Conservation (phyloP, 2,797 vertebrate genomes). For the Cynodonichthys magdalenae region DNA sequence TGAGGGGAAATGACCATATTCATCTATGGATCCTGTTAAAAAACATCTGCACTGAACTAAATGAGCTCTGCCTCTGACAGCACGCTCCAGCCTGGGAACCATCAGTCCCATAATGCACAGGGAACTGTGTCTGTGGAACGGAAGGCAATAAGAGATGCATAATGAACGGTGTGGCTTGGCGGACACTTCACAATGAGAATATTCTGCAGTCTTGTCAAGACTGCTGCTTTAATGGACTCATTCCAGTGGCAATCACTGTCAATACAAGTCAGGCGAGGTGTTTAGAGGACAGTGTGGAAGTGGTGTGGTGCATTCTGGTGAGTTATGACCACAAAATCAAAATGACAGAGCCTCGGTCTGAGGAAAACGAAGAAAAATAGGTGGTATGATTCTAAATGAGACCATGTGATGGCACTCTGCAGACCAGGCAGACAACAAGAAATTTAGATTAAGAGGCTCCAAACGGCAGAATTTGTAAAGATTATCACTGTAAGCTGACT, state of each 20-base stretch:
- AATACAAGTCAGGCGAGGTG: constrained; percentile 86
- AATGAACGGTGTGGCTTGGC: constrained; percentile 72
- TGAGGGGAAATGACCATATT: constrained; percentile 72
- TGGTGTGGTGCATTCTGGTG: constrained; percentile 51
- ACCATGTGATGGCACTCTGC: constrained; percentile 78
- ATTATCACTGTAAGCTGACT: constrained; percentile 85
- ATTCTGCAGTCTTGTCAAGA: constrained; percentile 82
- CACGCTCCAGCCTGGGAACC: constrained; percentile 64
- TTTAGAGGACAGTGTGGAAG: constrained; percentile 64
- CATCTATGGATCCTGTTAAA: constrained; percentile 57
- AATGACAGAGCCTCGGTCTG: constrained; percentile 84
- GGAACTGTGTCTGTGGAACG: constrained; percentile 73
- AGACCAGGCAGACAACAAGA: constrained; percentile 83
- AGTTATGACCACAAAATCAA: constrained; percentile 85
- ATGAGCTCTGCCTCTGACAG: constrained; percentile 77
- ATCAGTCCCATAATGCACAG: constrained; percentile 73
- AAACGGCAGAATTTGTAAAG: constrained; percentile 84
- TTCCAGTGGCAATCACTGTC: constrained; percentile 94
- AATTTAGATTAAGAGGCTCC: constrained; percentile 90
- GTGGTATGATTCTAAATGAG: constrained; percentile 81
- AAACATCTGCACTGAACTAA: constrained; percentile 65
- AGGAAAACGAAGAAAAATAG: constrained; percentile 81
- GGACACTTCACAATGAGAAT: constrained; percentile 53
- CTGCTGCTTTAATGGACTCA: constrained; percentile 89
- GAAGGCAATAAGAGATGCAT: constrained; percentile 75